Evolutionary conservation across 2,113 vertebrate genomes (phyloP), one percentile per base, ranked within the genome.

Genomic region (Picathartes gymnocephalus): DNA sequence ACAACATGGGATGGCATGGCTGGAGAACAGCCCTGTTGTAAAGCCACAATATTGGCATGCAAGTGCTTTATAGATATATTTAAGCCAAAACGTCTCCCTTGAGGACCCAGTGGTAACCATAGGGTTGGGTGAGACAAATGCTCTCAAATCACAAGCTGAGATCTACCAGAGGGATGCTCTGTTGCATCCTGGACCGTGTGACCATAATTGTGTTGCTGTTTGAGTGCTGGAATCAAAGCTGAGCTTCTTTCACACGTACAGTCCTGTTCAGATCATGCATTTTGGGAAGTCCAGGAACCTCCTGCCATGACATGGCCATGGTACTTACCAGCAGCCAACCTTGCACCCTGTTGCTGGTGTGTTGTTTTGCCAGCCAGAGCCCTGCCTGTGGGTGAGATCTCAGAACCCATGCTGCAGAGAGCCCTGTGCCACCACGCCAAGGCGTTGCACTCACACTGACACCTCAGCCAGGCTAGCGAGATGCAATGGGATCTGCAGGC

Each of bases 401-500:
- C 35, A 35, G 65, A 87, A 56, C 33, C 27, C 30, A 1, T 9
- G 12, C 3, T 58, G 48, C 39, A 48, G 54, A 64, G 16, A 83
- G 3, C 13, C 15, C 50, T 24, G 31, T 51, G 54, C 6, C 51
- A 54, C 68, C 13, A 1, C 0, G 0, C 19, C 37, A 23, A 6
- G n/a, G 45, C 78, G n/a, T 10, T 54, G 76, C 3, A 4, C 51
- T 54, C 0, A 0, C 37, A 15, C 11, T 19, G 35, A 11, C 48
- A 35, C 3, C 25, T 87, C 45, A 11, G 7, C 15, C 1, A 3
- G 25, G 20, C 42, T 66, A 35, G 35, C 23, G 37, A 78, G 25
- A 16, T 22, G 24, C 31, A 37, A 15, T 1, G 4, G 51, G 42
- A 37, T 33, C 65, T 47, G 17, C 12, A 19, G 64, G 42, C 22